These are phyloP conservation scores for Pyrochroa serraticornis DNA, from an alignment of 2,888 invertebrate genomes.

Conservation along the genomic window DNA sequence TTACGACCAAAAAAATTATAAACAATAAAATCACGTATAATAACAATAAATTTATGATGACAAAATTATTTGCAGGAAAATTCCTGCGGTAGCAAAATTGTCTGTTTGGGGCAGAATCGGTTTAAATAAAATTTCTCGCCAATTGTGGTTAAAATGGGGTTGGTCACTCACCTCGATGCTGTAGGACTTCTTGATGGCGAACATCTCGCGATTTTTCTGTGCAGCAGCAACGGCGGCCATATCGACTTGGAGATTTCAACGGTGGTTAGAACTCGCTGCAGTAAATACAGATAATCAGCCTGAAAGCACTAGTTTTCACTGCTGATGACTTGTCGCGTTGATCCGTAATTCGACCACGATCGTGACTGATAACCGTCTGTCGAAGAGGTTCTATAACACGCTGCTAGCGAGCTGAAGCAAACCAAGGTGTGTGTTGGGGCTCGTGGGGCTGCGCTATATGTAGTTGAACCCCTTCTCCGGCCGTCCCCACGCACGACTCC, in stretches of 20 bases:
- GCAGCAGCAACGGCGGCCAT: constrained; percentile 90
- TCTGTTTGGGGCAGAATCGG: no score
- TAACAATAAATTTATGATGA: no score
- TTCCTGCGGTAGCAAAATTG: no score
- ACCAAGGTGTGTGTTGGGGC: constrained; percentile 49
- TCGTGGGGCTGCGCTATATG: constrained; percentile 53
- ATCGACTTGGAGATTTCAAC: constrained; percentile 36
- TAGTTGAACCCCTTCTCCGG: constrained; percentile 54
- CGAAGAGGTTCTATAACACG: constrained; percentile 47
- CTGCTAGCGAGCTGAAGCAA: constrained; percentile 52
- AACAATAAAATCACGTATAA: no score
- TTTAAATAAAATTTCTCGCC: neutral
- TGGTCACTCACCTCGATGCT: constrained; percentile 87
- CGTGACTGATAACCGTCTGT: constrained; percentile 54
- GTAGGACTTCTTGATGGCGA: constrained; percentile 96
- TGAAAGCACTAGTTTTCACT: constrained; percentile 57
- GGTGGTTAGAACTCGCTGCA: constrained; percentile 32
- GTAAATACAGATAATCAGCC: constrained; percentile 44
- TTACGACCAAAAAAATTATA: no score
- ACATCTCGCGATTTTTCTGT: constrained; percentile 94
- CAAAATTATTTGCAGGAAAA: no score
- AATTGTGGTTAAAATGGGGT: neutral
- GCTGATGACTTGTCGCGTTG: constrained; percentile 58
- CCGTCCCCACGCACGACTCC: constrained; percentile 60
- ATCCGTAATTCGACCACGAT: constrained; percentile 63